A percentile compares a stretch with the other conserved stretches of the same genome.
Conservation (phyloP, 2,113 vertebrate species). For the Ceratotherium simum region DNA sequence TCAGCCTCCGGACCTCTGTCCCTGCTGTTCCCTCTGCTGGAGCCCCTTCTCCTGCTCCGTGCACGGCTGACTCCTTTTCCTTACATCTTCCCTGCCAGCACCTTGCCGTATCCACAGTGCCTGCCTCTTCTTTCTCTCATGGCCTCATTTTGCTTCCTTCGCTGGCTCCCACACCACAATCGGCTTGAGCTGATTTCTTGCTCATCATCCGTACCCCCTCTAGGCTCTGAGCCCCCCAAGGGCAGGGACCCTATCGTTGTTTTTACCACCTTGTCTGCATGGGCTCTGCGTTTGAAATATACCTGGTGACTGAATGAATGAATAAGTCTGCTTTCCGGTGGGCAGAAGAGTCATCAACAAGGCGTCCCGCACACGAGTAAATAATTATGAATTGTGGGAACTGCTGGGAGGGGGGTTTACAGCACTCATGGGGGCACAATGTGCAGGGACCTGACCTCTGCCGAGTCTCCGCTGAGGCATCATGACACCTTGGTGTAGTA, state of each 20-base stretch:
- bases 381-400: no score
- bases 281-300: not conserved
- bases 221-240: no score
- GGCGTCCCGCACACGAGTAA: not conserved
- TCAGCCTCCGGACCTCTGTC: not conserved
- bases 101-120: not conserved
- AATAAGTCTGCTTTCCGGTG: not conserved
- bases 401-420: not conserved
- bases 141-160: not conserved
- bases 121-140: not conserved
- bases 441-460: accelerated
- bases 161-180: accelerated
- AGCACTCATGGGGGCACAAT: accelerated
- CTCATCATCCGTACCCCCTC: not conserved
- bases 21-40: not conserved
- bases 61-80: not conserved
- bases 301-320: not conserved
- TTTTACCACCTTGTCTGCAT: not conserved
- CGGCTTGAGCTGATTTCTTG: not conserved
- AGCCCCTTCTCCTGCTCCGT: not conserved
- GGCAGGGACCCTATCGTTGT: no score
- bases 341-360: not conserved
- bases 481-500: not conserved
- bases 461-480: not conserved
- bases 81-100: not conserved